phyloP scores from a whole-genome alignment of 2,888 invertebrate species.

The Leptura quadrifasciata region DNA sequence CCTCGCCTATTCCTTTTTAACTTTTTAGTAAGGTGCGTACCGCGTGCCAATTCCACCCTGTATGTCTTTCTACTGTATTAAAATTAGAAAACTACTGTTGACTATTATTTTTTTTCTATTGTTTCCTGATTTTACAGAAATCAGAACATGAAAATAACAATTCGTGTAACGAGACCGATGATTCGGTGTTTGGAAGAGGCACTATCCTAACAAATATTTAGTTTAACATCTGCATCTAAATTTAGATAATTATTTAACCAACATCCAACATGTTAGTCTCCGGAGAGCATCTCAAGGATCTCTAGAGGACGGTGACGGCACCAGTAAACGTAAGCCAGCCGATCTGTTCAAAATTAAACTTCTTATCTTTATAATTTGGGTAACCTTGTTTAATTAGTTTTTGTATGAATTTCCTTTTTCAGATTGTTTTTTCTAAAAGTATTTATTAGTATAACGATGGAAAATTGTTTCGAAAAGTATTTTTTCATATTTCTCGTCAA shows the following conservation, averaged over 20 bases:
- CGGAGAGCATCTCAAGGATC: slow-evolving; percentile 7
- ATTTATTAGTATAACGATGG: too few relatives aligned
- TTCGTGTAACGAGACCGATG: slow-evolving; percentile 11
- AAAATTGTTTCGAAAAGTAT: too few relatives aligned
- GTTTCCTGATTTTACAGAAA: slow-evolving; percentile 6
- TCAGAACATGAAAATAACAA: background rate
- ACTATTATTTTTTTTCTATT: too few relatives aligned
- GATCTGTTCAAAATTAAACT: background rate
- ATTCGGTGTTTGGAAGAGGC: slow-evolving; percentile 15
- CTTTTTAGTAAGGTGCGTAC: too few relatives aligned
- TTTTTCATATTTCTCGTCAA: too few relatives aligned
- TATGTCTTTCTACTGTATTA: background rate
- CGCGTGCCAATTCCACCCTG: background rate
- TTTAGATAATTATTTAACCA: slow-evolving; percentile 38
- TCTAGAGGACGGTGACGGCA: slow-evolving; percentile 11
- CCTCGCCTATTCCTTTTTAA: too few relatives aligned
- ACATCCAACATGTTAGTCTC: slow-evolving; percentile 10
- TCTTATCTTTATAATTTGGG: too few relatives aligned
- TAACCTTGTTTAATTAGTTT: too few relatives aligned
- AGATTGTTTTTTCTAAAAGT: too few relatives aligned
- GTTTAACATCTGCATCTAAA: slow-evolving; percentile 37
- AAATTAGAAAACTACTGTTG: background rate
- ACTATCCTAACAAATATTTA: slow-evolving; percentile 8
- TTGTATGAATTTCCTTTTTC: too few relatives aligned
- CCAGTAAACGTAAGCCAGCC: background rate